Evolutionary conservation across 2,888 invertebrate genomes (phyloP).

Genomic region (Synanthedon andrenaeformis): DNA sequence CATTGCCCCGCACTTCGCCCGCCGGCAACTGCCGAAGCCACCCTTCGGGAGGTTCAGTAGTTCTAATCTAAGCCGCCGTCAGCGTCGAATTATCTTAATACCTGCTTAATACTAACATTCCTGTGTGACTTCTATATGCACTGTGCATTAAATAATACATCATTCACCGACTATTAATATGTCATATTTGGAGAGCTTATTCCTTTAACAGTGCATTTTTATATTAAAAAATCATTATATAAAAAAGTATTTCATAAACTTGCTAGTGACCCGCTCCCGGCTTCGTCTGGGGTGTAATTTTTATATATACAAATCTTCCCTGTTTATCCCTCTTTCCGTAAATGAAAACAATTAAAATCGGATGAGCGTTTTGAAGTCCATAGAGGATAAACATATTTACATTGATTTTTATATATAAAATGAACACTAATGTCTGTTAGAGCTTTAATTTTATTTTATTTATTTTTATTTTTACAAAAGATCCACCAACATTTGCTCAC

Average conservation of each 20-base stretch:
- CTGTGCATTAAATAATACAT: slow-evolving; percentile 5
- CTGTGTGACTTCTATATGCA: slow-evolving; percentile 8
- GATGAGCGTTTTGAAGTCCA: too few relatives aligned
- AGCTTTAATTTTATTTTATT: too few relatives aligned
- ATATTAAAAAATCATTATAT: background rate
- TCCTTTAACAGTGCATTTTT: background rate
- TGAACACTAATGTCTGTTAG: too few relatives aligned
- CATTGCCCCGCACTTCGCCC: slow-evolving; percentile 4
- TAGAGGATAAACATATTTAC: too few relatives aligned
- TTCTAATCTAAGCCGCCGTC: slow-evolving; percentile 21
- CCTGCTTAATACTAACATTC: background rate
- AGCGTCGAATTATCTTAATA: background rate
- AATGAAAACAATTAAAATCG: too few relatives aligned
- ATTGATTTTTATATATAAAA: too few relatives aligned
- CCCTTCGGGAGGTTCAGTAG: slow-evolving; percentile 23
- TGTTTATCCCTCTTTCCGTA: too few relatives aligned
- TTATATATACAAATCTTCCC: too few relatives aligned
- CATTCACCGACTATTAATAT: background rate
- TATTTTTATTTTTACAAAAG: too few relatives aligned
- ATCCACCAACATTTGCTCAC: too few relatives aligned
- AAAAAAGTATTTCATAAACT: background rate
- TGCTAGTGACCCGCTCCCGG: too few relatives aligned
- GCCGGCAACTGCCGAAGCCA: slow-evolving; percentile 21
- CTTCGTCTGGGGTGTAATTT: too few relatives aligned
- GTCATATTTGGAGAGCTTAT: background rate